A percentile compares a stretch with the other conserved stretches of the same genome.
Conservation (phyloP, 53 echinoderm and acorn worm species). For the Paelopatides confundens region DNA sequence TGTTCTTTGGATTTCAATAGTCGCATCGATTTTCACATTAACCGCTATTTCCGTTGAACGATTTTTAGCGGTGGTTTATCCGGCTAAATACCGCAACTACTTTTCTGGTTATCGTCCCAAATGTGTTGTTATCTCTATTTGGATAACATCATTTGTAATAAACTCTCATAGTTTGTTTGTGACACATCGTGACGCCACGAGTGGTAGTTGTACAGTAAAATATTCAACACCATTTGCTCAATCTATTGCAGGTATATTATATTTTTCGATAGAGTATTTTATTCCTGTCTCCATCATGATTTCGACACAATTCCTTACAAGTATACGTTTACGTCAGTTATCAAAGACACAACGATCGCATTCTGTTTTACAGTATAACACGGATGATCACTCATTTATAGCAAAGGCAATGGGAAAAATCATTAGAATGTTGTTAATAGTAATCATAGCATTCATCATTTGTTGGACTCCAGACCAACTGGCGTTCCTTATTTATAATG, state of each 20-base stretch:
- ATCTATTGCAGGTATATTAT: constrained; percentile 59
- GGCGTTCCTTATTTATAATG: constrained; percentile 37
- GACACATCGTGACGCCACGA: neutral
- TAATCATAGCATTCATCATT: constrained; percentile 43
- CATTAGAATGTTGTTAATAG: constrained; percentile 46
- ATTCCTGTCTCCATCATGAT: constrained; percentile 77
- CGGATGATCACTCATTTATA: neutral
- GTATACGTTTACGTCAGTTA: constrained; percentile 22
- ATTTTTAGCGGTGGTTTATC: constrained; percentile 2
- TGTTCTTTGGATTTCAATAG: constrained; percentile 1
- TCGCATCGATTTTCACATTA: neutral
- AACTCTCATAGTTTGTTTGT: neutral
- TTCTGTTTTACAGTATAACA: no score
- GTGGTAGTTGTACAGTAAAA: neutral
- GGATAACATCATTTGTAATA: neutral
- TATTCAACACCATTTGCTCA: constrained; percentile 31
- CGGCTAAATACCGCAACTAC: neutral
- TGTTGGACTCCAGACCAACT: constrained; percentile 60
- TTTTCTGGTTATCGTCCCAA: neutral
- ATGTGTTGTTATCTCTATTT: neutral
- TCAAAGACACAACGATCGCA: neutral
- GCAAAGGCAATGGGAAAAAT: constrained; percentile 23
- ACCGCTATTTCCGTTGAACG: constrained; percentile 1
- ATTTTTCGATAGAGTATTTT: constrained; percentile 67
- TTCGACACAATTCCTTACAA: constrained; percentile 67